A percentile compares a stretch with the other conserved stretches of the same genome.
These are phyloP conservation scores for Spinibarbus caldwelli DNA, from an alignment of 2,797 vertebrate species.

Conservation along the genomic window DNA sequence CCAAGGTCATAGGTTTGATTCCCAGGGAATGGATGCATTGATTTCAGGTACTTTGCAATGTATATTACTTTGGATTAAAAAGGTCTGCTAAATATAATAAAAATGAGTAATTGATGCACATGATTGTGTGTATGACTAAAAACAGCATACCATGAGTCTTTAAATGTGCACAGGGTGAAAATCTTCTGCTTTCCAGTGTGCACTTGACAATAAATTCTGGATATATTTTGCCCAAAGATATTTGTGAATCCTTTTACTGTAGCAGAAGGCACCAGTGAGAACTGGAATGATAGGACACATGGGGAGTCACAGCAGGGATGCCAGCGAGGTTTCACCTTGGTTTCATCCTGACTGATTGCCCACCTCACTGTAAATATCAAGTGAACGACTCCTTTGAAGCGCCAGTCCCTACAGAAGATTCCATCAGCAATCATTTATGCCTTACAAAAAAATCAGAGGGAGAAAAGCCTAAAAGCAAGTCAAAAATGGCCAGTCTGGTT, in stretches of 20 bases:
- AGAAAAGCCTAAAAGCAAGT: background rate
- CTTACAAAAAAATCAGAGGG: background rate
- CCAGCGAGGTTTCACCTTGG: background rate
- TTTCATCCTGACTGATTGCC: constrained; percentile 14
- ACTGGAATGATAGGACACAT: constrained; percentile 1
- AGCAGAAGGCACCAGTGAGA: background rate
- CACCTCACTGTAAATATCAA: constrained; percentile 8
- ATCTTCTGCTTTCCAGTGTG: background rate
- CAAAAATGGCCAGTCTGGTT: background rate
- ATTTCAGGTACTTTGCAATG: background rate
- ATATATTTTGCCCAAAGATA: background rate
- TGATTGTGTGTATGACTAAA: too few species aligned
- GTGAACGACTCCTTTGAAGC: background rate
- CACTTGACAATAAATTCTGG: background rate
- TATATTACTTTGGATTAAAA: too few species aligned
- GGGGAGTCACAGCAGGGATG: background rate
- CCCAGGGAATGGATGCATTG: too few species aligned
- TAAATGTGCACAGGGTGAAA: too few species aligned
- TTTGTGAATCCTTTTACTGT: background rate
- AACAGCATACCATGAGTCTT: background rate
- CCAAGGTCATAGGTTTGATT: too few species aligned
- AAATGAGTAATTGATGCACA: too few species aligned
- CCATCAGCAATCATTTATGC: background rate
- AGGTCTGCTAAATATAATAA: background rate
- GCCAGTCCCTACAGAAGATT: background rate